Evolutionary conservation across 64 coral and sea anemone genomes (phyloP).

Genomic region (Cladopsammia gracilis): DNA sequence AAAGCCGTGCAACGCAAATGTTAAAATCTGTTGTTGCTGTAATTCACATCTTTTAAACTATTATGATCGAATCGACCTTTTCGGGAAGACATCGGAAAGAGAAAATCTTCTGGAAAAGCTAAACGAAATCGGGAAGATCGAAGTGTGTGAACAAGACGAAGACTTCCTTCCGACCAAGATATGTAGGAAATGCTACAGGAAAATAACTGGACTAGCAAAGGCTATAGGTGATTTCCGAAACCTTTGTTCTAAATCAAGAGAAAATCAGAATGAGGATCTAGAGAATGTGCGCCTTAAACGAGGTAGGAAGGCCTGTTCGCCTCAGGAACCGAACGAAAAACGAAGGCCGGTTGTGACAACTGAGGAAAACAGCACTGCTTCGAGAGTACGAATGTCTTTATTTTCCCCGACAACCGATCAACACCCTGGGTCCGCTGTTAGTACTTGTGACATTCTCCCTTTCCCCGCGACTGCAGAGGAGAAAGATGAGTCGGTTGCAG

Average conservation of each 20-base stretch:
- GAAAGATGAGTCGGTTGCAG: not conserved
- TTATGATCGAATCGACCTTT: not conserved
- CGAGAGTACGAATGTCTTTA: slow-evolving; percentile 3
- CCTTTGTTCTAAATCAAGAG: slow-evolving; percentile 19
- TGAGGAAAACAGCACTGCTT: not conserved
- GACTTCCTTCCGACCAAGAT: slow-evolving; percentile 33
- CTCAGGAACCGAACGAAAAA: too few relatives aligned
- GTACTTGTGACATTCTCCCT: not conserved
- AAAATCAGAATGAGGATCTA: slow-evolving; percentile 1
- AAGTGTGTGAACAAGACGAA: slow-evolving; percentile 23
- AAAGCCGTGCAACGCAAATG: not conserved
- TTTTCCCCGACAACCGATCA: not conserved
- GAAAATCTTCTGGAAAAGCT: slow-evolving; percentile 31
- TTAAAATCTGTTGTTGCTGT: not conserved
- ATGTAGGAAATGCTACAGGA: slow-evolving; percentile 50
- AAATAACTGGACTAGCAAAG: slow-evolving; percentile 15
- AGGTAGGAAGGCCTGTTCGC: too few relatives aligned
- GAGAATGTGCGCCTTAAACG: too few relatives aligned
- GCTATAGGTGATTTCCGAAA: slow-evolving; percentile 13
- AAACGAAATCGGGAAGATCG: slow-evolving; percentile 16
- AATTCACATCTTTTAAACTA: not conserved
- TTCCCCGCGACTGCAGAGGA: not conserved
- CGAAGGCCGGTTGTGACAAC: too few relatives aligned
- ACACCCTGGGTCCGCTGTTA: too few relatives aligned
- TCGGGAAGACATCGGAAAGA: not conserved